Evolutionary conservation across 2,113 vertebrate species (phyloP), one percentile per base, ranked within the genome.

Genomic region (Lagopus muta): DNA sequence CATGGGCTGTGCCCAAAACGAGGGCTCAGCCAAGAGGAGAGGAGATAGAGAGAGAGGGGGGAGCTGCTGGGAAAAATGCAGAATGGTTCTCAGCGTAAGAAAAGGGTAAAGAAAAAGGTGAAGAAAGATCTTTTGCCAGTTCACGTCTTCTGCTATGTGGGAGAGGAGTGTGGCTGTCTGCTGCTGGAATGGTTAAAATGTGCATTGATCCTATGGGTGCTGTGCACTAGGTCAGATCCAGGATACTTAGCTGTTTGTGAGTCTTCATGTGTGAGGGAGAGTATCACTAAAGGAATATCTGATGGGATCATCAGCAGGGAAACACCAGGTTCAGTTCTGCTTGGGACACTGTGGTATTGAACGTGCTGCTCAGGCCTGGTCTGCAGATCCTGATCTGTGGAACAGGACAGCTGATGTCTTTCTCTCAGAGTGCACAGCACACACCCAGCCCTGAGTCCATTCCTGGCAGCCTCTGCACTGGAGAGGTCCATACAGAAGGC

Each of bases 61-160:
- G 45, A 79, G 55, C 17, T 55, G 34, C 55, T 89, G 14, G 70
- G 50, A 11, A 2, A 82, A 48, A 55, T 66, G 25, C 7, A 62
- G 34, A 80, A 55, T 66, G 54, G 40, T 61, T 84, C 77, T 70
- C 74, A 86, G 22, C 0, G 0, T 17, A n/a, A 75, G 70, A 73
- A 86, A 90, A 89, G 25, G 22, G 66, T 24, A 20, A 86, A 69
- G 88, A 86, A 94, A 93, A 89, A 74, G 28, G 66, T 24, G 22
- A 86, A 69, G 88, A 86, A 94, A 93, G 88, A 77, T 52, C 34
- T 47, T 92, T 82, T 42, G 66, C 74, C 67, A 30, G 36, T 48
- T 87, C 36, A 25, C 0, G 0, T 74, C 60, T 82, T 48, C 60
- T 93, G 67, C 40, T 82, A 90, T 42, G 72, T 88, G 38, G 19